phyloP scores from a whole-genome alignment of 1,140 invertebrate species.

The Anastrepha ludens region DNA sequence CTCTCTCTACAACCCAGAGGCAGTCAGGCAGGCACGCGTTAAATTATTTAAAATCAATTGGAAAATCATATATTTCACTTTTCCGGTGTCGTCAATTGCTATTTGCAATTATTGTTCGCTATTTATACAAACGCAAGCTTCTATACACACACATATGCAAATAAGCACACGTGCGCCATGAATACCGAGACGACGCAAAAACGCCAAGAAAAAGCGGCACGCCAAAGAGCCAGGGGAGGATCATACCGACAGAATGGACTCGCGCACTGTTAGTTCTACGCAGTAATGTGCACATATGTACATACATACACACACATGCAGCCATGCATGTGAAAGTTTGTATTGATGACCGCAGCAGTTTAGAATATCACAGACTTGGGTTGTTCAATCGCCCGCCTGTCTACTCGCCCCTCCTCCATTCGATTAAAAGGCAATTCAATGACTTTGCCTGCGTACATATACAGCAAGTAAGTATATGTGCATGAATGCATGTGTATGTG shows the following conservation, averaged over 20 bases:
- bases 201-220: not conserved
- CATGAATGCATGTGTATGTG: not conserved
- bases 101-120: slow-evolving; percentile 10
- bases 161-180: not conserved
- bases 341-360: slow-evolving; percentile 4
- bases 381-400: not conserved
- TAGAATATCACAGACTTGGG: slow-evolving; percentile 13
- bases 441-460: not conserved
- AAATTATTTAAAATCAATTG: slow-evolving; percentile 39
- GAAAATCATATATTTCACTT: slow-evolving; percentile 18
- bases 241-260: not conserved
- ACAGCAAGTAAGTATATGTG: not conserved
- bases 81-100: slow-evolving; percentile 30
- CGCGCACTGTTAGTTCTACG: not conserved
- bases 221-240: not conserved
- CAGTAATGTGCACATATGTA: not conserved
- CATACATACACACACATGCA: slow-evolving; percentile 4
- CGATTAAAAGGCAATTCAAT: slow-evolving; percentile 8
- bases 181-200: not conserved
- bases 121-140: slow-evolving; percentile 21
- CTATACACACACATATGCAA: not conserved
- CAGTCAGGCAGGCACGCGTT: not conserved
- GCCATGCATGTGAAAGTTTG: not conserved
- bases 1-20: too few relatives aligned
- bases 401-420: not conserved